Percentiles rank a stretch among this genome's conserved stretches.
These are phyloP conservation scores for Microctonus brassicae DNA, from an alignment of 2,888 invertebrate species.

Conservation along the genomic window DNA sequence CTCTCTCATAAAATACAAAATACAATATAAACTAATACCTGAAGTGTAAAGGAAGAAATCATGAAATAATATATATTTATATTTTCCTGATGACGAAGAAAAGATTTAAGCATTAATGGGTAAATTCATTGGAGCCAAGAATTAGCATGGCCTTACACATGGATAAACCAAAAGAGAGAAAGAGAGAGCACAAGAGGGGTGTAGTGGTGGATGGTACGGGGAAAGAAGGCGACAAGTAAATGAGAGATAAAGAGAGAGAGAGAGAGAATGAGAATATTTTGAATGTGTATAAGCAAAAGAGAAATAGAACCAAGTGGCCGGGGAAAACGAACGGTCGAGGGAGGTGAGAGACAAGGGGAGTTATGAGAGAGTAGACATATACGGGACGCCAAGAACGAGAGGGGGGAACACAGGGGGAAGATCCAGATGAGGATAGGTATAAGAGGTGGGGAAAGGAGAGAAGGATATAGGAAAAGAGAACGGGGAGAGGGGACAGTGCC, in stretches of 20 bases:
- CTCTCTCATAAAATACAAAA: not conserved
- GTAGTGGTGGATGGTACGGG: constrained; percentile 19
- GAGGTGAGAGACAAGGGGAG: constrained; percentile 34
- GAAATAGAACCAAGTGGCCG: constrained; percentile 15
- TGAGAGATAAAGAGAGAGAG: constrained; percentile 12
- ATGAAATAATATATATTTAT: too few species aligned
- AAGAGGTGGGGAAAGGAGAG: constrained; percentile 34
- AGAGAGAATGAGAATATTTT: constrained; percentile 31
- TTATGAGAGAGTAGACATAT: constrained; percentile 36
- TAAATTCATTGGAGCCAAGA: constrained; percentile 55
- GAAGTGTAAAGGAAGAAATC: too few species aligned
- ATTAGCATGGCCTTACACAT: constrained; percentile 51
- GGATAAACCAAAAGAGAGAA: constrained; percentile 29
- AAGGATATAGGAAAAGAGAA: constrained; percentile 48
- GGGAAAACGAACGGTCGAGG: constrained; percentile 31
- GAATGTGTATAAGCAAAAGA: constrained; percentile 29
- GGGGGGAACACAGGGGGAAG: constrained; percentile 48
- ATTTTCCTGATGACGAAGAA: not conserved
- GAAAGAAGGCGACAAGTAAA: constrained; percentile 30
- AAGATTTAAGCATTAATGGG: constrained; percentile 48
- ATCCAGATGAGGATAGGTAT: constrained; percentile 61
- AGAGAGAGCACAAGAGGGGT: constrained; percentile 35
- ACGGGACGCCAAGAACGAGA: constrained; percentile 36
- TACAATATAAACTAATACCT: not conserved
- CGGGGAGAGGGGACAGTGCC: constrained; percentile 42